Evolutionary conservation across 30 jellyfish, hydroid and myxozoan species (phyloP), one percentile per base, ranked within the genome.

Genomic region (Euphysa ruthae): DNA sequence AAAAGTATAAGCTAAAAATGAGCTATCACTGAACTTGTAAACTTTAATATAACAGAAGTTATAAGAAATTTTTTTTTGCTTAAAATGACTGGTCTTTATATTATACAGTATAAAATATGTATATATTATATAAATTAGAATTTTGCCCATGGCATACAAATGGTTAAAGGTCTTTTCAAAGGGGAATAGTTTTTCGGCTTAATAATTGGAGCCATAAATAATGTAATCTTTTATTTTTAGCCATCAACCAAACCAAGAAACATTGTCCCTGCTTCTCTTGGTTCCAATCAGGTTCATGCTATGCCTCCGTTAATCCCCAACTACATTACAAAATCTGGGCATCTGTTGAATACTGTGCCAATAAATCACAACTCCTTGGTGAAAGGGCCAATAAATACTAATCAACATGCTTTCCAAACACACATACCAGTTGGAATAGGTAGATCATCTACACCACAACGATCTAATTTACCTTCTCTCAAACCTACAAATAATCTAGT

Each of bases 391-490:
- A 32, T 75, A 25, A 24, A 35, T 4, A 8, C 89, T 14, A 82
- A 61, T 19, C 87, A 69, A 66, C 83, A 79, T 68, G 69, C 69
- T 15, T 73, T 90, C 42, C 93, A 90, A 18, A 82, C 95, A 0
- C 98, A 90, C 51, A 82, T 90, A 34, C 98, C 98, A 1, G 72
- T 90, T 64, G 93, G 93, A 6, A 65, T 71, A 26, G 69, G 80
- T 13, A 93, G 89, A 73, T 89, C 97, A 23, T 85, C 93, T 5
- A 92, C 98, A 32, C 94, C 95, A 5, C 95, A 92, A 57, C 56
- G 83, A 16, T 69, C 96, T 1, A 34, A 92, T 18, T 56, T 87
- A 43, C 95, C 95, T 5, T 68, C 94, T 1, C 60, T 81, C 27
- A 81, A 80, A 50, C 84, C 98, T 23, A 58, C 95, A 0, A 90